Evolutionary conservation across 2,888 invertebrate genomes (phyloP).

Genomic region (Ormyrus rosae): DNA sequence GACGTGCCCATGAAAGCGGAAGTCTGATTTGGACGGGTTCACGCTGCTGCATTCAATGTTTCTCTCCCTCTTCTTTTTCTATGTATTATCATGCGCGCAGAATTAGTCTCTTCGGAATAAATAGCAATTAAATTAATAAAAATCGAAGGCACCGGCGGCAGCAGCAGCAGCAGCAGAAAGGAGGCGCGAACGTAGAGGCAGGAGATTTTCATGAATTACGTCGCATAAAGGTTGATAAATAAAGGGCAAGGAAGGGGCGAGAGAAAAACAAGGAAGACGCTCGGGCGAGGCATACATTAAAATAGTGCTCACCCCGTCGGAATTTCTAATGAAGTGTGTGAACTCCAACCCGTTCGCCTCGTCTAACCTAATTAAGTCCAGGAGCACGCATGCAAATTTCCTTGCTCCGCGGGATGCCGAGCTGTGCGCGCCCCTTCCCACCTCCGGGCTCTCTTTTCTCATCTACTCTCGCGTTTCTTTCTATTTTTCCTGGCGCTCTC

Average conservation of each 20-base stretch:
- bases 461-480: conserved; percentile 38
- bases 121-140: conserved; percentile 55
- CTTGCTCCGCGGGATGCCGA: conserved; percentile 67
- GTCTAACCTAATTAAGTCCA: conserved; percentile 72
- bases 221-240: conserved; percentile 10
- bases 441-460: conserved; percentile 44
- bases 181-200: conserved; percentile 1
- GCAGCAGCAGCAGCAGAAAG: background rate
- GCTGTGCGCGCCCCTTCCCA: conserved; percentile 39
- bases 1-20: conserved; percentile 58
- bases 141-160: background rate
- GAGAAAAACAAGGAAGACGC: conserved; percentile 49
- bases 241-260: background rate
- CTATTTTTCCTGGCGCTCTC: conserved; percentile 41
- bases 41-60: conserved; percentile 52
- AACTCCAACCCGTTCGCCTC: conserved; percentile 69
- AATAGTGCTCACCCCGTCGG: conserved; percentile 62
- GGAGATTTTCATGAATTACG: conserved; percentile 40
- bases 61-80: background rate
- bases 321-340: conserved; percentile 74
- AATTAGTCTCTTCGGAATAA: conserved; percentile 19
- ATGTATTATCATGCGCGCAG: background rate
- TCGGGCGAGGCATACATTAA: conserved; percentile 46
- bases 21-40: conserved; percentile 57
- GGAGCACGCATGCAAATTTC: conserved; percentile 71